Conservation (phyloP, 2,797 vertebrate species). For the Sorex maritimensis region DNA sequence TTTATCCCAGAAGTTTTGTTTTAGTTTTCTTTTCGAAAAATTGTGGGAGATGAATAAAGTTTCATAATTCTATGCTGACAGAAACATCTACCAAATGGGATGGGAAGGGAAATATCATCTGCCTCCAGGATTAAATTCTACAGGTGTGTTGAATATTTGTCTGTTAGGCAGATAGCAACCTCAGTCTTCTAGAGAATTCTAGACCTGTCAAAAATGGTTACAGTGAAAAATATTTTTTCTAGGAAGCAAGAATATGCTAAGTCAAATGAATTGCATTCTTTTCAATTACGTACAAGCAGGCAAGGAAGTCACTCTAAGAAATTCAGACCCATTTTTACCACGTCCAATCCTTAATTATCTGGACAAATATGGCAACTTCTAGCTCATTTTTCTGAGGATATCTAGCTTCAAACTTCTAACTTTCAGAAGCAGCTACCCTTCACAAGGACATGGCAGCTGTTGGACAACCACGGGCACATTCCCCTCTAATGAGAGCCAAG, state of each 20-base stretch:
- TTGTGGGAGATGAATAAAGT: constrained; percentile 17
- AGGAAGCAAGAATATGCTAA: constrained; percentile 65
- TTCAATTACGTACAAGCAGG: background rate
- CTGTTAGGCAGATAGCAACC: background rate
- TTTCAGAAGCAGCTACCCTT: background rate
- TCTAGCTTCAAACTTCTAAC: background rate
- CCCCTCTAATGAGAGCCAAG: constrained; percentile 44
- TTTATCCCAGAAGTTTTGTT: background rate
- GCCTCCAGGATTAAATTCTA: constrained; percentile 21
- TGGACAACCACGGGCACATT: constrained; percentile 14
- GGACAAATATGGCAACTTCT: constrained; percentile 27
- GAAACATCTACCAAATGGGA: constrained; percentile 25
- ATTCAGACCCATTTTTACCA: constrained; percentile 11
- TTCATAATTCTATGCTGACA: background rate
- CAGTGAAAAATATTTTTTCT: background rate
- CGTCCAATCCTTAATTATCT: constrained; percentile 44
- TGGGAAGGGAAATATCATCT: background rate
- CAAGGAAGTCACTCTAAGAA: background rate
- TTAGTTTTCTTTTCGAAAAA: constrained; percentile 42
- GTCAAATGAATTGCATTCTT: constrained; percentile 18
- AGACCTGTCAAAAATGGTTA: constrained; percentile 73
- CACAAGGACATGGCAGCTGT: background rate
- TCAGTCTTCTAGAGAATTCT: constrained; percentile 70
- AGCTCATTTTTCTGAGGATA: background rate
- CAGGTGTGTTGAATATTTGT: constrained; percentile 5